phyloP scores from a whole-genome alignment of 2,797 vertebrate genomes.

The Pangasius sanitwongsei region DNA sequence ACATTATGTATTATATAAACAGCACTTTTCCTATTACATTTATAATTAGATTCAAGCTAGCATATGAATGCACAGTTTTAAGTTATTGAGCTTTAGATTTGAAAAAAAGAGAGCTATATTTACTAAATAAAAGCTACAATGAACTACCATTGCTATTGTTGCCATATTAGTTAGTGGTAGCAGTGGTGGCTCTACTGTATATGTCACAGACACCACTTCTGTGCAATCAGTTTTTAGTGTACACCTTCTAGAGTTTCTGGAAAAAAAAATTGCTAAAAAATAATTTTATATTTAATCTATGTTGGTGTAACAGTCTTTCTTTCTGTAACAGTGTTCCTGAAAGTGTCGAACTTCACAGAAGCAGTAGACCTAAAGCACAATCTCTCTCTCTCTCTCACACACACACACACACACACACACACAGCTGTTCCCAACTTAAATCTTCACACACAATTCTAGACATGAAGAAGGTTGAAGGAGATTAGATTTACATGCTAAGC shows the following conservation, averaged over 20 bases:
- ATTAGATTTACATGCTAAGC: slow-evolving; percentile 40
- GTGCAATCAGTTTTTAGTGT: background rate
- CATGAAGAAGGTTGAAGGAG: slow-evolving; percentile 20
- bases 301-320: background rate
- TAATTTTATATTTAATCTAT: background rate
- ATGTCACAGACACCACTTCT: background rate
- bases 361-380: background rate
- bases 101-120: background rate
- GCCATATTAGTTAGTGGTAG: background rate
- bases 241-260: background rate
- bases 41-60: background rate
- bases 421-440: background rate
- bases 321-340: background rate
- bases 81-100: background rate
- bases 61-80: background rate
- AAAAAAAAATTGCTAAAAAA: background rate
- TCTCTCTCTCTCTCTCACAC: background rate
- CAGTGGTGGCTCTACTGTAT: too few species aligned
- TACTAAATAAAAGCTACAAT: background rate
- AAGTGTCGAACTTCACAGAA: background rate
- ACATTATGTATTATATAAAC: background rate
- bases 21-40: background rate
- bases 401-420: background rate
- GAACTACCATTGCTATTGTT: too few species aligned
- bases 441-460: background rate